phyloP scores from a whole-genome alignment of 2,797 vertebrate species.

The Helicolenus hilgendorfi region DNA sequence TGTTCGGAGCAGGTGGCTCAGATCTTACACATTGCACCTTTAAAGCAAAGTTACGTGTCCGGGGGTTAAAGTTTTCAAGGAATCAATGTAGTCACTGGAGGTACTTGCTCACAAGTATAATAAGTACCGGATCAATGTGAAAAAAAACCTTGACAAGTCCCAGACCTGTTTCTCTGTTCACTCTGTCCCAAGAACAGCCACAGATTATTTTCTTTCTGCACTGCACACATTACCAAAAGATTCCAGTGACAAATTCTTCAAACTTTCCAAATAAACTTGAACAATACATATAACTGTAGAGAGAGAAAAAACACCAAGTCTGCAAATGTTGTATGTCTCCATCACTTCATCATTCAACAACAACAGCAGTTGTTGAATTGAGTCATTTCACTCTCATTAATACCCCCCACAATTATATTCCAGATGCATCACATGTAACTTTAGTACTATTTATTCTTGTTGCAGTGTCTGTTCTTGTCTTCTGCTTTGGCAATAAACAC shows the following conservation, averaged over 20 bases:
- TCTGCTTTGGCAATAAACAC: neutral
- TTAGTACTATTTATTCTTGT: neutral
- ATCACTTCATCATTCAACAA: neutral
- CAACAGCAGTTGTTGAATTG: neutral
- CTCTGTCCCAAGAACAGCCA: no score
- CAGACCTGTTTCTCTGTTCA: neutral
- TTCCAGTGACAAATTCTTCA: neutral
- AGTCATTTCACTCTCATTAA: neutral
- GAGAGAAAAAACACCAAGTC: neutral
- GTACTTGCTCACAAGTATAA: neutral
- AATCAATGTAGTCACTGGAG: neutral
- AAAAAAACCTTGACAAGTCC: neutral
- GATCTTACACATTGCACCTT: neutral
- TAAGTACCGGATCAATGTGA: neutral
- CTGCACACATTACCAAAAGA: neutral
- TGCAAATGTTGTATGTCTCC: neutral
- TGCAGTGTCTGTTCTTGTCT: neutral
- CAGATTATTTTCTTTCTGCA: neutral
- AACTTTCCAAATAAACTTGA: conserved; percentile 3
- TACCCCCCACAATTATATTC: neutral
- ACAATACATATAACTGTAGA: neutral
- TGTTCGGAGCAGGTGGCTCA: no score
- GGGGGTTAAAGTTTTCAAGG: neutral
- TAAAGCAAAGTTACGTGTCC: neutral
- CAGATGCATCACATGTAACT: neutral